A percentile compares a stretch with the other conserved stretches of the same genome.
Conservation (phyloP, 2,113 vertebrate species). For the Ictidomys tridecemlineatus region DNA sequence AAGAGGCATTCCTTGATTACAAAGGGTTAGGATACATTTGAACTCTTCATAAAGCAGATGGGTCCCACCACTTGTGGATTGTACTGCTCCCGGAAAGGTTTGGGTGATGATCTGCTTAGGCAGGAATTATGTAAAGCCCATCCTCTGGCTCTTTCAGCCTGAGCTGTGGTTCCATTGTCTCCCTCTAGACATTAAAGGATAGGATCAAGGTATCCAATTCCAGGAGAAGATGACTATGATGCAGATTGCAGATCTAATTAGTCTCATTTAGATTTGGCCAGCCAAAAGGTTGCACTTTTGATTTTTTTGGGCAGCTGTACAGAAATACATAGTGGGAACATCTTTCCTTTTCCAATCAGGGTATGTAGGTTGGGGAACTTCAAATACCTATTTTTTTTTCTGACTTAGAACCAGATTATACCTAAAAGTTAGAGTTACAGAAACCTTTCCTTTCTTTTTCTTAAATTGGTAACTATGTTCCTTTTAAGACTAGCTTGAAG, state of each 20-base stretch:
- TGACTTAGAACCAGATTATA: not conserved
- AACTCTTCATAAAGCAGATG: not conserved
- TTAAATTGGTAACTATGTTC: not conserved
- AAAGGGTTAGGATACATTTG: not conserved
- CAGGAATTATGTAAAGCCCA: not conserved
- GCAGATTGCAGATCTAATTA: not conserved
- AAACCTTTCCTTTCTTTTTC: not conserved
- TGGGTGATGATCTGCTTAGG: not conserved
- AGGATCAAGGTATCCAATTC: not conserved
- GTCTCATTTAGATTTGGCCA: not conserved
- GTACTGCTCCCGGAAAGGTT: not conserved
- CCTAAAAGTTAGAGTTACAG: not conserved
- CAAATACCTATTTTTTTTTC: not conserved
- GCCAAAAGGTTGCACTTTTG: not conserved
- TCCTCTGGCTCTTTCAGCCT: not conserved
- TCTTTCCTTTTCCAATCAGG: not conserved
- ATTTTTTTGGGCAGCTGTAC: not conserved
- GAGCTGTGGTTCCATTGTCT: not conserved
- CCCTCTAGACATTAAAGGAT: not conserved
- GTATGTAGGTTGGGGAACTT: not conserved
- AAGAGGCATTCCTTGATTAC: not conserved
- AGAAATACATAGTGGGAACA: not conserved
- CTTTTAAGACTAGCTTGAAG: slow-evolving; percentile 15
- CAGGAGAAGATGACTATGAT: not conserved
- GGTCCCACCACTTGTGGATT: not conserved